A percentile compares a stretch with the other conserved stretches of the same genome.
phyloP scores from a whole-genome alignment of 2,113 vertebrate species.

The Pollachius pollachius region DNA sequence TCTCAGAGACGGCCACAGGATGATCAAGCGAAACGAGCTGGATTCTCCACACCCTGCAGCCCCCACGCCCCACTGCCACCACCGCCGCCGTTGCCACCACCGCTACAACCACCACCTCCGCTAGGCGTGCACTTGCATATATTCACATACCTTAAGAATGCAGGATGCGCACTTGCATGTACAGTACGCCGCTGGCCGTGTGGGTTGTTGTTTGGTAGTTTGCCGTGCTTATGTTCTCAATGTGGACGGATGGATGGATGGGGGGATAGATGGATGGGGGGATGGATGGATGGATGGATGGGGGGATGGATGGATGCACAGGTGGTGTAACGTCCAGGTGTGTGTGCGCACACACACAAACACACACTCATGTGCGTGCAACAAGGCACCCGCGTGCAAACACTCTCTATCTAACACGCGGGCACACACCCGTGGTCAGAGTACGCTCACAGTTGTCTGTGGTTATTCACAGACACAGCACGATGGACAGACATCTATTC shows the following conservation, averaged over 20 bases:
- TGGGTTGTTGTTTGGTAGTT: background rate
- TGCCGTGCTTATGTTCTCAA: background rate
- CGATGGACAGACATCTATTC: constrained; percentile 20
- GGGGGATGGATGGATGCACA: no score
- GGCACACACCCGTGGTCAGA: background rate
- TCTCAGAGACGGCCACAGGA: constrained; percentile 65
- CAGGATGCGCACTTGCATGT: background rate
- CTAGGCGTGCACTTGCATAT: constrained; percentile 47
- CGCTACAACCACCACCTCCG: constrained; percentile 12
- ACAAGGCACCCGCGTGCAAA: background rate
- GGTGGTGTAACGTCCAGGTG: background rate
- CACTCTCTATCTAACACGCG: constrained; percentile 8
- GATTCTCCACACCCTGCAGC: background rate
- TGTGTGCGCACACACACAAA: background rate
- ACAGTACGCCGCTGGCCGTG: no score
- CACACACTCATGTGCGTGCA: background rate
- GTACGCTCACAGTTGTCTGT: constrained; percentile 44
- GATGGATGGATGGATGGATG: no score
- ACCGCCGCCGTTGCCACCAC: background rate
- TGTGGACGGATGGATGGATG: no score
- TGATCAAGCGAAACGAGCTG: constrained; percentile 73
- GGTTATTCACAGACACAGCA: constrained; percentile 22
- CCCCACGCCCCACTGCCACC: constrained; percentile 11
- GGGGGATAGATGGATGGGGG: no score
- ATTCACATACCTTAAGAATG: constrained; percentile 22